Evolutionary conservation across 2,113 vertebrate genomes (phyloP), one percentile per base, ranked within the genome.

Genomic region (Circaetus cinerascens): DNA sequence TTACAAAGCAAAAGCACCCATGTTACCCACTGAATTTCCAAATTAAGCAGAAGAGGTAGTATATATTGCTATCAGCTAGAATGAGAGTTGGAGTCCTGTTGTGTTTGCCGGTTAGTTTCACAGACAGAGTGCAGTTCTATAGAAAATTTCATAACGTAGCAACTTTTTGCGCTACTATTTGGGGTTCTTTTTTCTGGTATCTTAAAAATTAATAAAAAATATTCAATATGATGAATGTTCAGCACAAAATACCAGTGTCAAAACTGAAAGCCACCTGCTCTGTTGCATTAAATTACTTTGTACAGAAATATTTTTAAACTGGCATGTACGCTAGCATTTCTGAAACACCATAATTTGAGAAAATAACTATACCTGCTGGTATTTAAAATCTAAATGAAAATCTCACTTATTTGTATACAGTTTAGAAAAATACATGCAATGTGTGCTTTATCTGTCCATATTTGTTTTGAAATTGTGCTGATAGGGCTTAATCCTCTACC

Each of bases 401-500:
- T 48, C 36, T 50, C n/a, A 26, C 25, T 46, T 75, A 41, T 60
- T 43, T 64, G 72, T 68, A 36, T 19, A 29, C 59, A 18, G 15
- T 29, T 82, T 48, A 80, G 34, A 80, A 94, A 73, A 72, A 71
- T 6, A 72, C n/a, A 50, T 26, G 26, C 41, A n/a, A 32, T 6
- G 2, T 32, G 84, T 87, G 74, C 68, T 72, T 82, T 68, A 68
- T 76, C 71, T 87, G 56, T 16, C 77, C 2, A 0, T 50, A 17
- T 59, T 67, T 83, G 46, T 57, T 79, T 41, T n/a, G 45, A 91
- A 93, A 66, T 67, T 34, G 80, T 17, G 60, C 38, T 11, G 32
- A 32, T 18, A 45, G 38, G 62, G 41, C 56, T 94, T 92, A 73
- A 93, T 88, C 60, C 93, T 96, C 57, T n/a, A 32, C 38, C 53